phyloP scores from a whole-genome alignment of 2,888 invertebrate genomes.

The Autographa pulchrina region DNA sequence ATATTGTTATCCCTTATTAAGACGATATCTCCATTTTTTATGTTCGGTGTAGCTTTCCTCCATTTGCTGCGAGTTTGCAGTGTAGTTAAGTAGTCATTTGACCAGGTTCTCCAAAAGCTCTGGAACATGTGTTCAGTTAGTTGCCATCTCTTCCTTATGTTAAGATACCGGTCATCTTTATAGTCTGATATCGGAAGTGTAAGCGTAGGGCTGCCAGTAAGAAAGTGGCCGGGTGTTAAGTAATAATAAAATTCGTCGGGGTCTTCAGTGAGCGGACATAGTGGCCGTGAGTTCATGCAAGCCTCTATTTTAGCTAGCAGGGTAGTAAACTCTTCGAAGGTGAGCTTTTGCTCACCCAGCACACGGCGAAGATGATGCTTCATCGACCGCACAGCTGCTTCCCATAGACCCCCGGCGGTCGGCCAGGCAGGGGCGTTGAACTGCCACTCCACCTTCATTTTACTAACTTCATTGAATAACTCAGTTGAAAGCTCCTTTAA shows the following conservation, averaged over 20 bases:
- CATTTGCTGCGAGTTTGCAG: slow-evolving; percentile 29
- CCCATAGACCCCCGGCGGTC: slow-evolving; percentile 12
- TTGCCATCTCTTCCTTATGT: slow-evolving; percentile 24
- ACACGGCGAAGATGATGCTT: slow-evolving; percentile 15
- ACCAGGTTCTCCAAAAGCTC: slow-evolving; percentile 24
- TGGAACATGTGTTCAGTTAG: slow-evolving; percentile 32
- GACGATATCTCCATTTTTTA: slow-evolving; percentile 23
- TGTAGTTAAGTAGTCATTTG: slow-evolving; percentile 19
- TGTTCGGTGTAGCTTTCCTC: slow-evolving; percentile 28
- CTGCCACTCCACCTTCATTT: slow-evolving; percentile 3
- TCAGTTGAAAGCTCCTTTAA: slow-evolving; percentile 4
- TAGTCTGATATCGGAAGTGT: slow-evolving; percentile 19
- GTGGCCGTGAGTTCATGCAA: slow-evolving; percentile 44
- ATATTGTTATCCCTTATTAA: slow-evolving; percentile 22
- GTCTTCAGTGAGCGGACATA: slow-evolving; percentile 46
- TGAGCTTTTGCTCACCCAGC: slow-evolving; percentile 17
- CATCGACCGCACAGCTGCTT: slow-evolving; percentile 16
- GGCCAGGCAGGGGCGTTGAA: slow-evolving; percentile 16
- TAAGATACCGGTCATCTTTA: not conserved
- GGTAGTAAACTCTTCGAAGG: slow-evolving; percentile 5
- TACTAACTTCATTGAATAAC: slow-evolving; percentile 7
- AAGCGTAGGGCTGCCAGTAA: slow-evolving; percentile 32
- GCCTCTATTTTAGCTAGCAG: slow-evolving; percentile 23
- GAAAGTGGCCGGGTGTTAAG: slow-evolving; percentile 54
- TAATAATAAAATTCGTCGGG: slow-evolving; percentile 43